Percentiles rank a stretch among this genome's conserved stretches.
These are phyloP conservation scores for Buphagus erythrorhynchus DNA, from an alignment of 2,797 vertebrate species.

Conservation along the genomic window DNA sequence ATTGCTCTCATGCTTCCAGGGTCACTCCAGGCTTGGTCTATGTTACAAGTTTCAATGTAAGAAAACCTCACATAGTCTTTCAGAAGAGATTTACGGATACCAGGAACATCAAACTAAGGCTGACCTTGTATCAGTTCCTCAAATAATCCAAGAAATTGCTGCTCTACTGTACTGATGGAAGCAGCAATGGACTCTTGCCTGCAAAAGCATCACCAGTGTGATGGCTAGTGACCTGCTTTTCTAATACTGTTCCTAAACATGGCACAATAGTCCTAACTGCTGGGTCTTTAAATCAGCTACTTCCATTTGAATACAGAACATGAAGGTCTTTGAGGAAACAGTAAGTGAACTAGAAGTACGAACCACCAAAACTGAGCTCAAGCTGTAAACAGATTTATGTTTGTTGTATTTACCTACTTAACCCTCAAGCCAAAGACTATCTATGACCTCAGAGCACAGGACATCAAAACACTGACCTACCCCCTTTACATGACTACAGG, in stretches of 20 bases:
- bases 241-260: not conserved
- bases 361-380: not conserved
- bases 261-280: not conserved
- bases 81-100: not conserved
- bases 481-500: not conserved
- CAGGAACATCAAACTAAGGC: not conserved
- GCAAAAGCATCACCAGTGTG: not conserved
- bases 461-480: slow-evolving; percentile 2
- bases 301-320: not conserved
- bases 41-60: not conserved
- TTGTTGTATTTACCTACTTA: slow-evolving; percentile 5
- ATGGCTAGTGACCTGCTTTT: not conserved
- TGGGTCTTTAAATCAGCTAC: not conserved
- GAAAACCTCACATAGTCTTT: not conserved
- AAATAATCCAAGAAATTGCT: not conserved
- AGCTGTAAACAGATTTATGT: slow-evolving; percentile 6
- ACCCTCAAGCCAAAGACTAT: not conserved
- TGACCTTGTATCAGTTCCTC: not conserved
- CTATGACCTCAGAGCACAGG: slow-evolving; percentile 6
- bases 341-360: not conserved
- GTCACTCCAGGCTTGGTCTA: not conserved
- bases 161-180: not conserved
- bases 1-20: not conserved
- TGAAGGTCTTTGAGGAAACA: not conserved
- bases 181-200: not conserved